Percentiles rank a stretch among this genome's conserved stretches.
phyloP scores from a whole-genome alignment of 2,888 invertebrate species.

The Chymomyza fuscimana region DNA sequence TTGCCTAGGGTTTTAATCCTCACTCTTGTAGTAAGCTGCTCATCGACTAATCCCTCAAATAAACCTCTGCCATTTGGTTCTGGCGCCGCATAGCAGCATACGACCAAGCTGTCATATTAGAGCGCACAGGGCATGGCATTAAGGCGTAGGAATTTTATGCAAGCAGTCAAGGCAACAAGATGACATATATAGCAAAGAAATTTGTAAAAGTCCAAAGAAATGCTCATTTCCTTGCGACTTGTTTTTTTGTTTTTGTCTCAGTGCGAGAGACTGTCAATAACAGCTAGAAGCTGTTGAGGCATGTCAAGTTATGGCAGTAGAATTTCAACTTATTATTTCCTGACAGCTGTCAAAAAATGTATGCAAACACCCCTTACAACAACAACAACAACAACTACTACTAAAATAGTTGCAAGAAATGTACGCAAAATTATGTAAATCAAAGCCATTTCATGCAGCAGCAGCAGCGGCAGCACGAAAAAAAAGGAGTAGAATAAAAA shows the following conservation, averaged over 20 bases:
- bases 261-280: neutral
- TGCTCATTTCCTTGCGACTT: neutral
- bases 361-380: conserved; percentile 66
- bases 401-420: conserved; percentile 34
- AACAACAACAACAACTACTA: conserved; percentile 41
- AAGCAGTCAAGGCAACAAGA: neutral
- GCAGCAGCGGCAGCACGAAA: conserved; percentile 26
- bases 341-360: conserved; percentile 77
- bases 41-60: conserved; percentile 59
- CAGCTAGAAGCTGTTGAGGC: neutral
- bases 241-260: neutral
- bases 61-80: conserved; percentile 45
- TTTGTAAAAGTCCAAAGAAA: neutral
- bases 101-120: conserved; percentile 60
- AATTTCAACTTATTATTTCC: conserved; percentile 4
- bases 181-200: neutral
- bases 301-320: neutral
- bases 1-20: conserved; percentile 30
- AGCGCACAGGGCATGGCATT: neutral
- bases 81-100: conserved; percentile 41
- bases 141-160: too few relatives aligned
- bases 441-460: conserved; percentile 68
- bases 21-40: conserved; percentile 58
- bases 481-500: conserved; percentile 13
- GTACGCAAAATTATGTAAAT: conserved; percentile 72